These are phyloP conservation scores for Naso thynnoides DNA, from an alignment of 2,797 vertebrate genomes.

Conservation along the genomic window DNA sequence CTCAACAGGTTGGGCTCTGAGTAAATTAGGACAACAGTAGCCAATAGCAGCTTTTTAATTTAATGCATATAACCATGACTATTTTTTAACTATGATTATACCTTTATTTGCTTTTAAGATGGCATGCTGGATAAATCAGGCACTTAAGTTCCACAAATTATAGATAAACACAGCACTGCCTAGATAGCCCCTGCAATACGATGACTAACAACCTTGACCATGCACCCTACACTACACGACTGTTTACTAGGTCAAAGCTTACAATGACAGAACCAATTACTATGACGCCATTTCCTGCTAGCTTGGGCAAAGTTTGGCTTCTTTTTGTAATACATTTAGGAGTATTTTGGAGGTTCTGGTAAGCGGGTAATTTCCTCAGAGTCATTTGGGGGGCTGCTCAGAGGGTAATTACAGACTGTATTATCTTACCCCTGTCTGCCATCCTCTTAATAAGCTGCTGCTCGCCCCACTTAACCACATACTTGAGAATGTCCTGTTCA, in stretches of 20 bases:
- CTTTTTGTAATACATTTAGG: conserved; percentile 55
- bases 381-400: conserved; percentile 74
- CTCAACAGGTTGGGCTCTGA: conserved; percentile 97
- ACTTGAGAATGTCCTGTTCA: conserved; percentile 99
- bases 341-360: conserved; percentile 63
- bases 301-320: conserved; percentile 46
- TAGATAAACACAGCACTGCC: conserved; percentile 13
- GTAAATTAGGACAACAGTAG: conserved; percentile 50
- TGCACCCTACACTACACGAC: conserved; percentile 14
- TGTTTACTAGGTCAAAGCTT: conserved; percentile 26
- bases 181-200: conserved; percentile 4
- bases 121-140: conserved; percentile 15
- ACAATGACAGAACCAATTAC: conserved; percentile 37
- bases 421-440: conserved; percentile 96
- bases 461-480: conserved; percentile 99
- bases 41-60: conserved; percentile 41
- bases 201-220: conserved; percentile 29
- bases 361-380: conserved; percentile 75
- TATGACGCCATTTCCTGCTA: conserved; percentile 23
- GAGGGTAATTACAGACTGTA: conserved; percentile 81
- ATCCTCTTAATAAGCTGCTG: conserved; percentile 99
- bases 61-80: conserved; percentile 18
- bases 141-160: conserved; percentile 35
- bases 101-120: conserved; percentile 28
- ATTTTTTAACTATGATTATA: conserved; percentile 24